Percentiles rank a stretch among this genome's conserved stretches.
phyloP scores from a whole-genome alignment of 1,140 invertebrate genomes.

The Lasioglossum albipes region DNA sequence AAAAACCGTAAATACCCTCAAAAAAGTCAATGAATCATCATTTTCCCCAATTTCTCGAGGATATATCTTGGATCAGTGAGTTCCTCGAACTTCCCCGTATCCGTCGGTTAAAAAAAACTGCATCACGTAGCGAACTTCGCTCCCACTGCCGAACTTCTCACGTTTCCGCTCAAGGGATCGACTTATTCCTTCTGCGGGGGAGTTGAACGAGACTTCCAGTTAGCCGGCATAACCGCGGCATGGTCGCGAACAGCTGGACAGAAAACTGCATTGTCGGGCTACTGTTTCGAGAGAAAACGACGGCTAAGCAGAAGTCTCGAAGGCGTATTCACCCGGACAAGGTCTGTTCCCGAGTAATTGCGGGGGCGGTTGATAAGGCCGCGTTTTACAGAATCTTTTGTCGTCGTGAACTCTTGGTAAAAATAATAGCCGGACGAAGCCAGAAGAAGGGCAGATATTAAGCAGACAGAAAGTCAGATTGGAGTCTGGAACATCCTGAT shows the following conservation, averaged over 20 bases:
- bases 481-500: not conserved
- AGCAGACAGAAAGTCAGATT: not conserved
- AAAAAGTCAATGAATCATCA: not conserved
- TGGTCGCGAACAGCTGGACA: not conserved
- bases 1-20: too few relatives aligned
- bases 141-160: not conserved
- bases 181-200: not conserved
- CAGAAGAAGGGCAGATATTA: constrained; percentile 32
- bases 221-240: constrained; percentile 30
- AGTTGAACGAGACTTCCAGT: not conserved
- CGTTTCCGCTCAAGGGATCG: not conserved
- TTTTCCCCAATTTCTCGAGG: not conserved
- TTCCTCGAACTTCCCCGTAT: not conserved
- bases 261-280: constrained; percentile 13
- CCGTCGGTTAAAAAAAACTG: not conserved
- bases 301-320: not conserved
- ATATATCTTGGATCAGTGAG: not conserved
- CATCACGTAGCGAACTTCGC: not conserved
- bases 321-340: not conserved
- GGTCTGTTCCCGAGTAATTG: constrained; percentile 37
- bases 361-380: constrained; percentile 35
- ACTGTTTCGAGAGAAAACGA: not conserved
- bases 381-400: constrained; percentile 2
- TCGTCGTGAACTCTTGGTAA: not conserved
- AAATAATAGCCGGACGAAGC: not conserved